phyloP scores from a whole-genome alignment of 2,797 vertebrate genomes.

The Hippoglossus hippoglossus region DNA sequence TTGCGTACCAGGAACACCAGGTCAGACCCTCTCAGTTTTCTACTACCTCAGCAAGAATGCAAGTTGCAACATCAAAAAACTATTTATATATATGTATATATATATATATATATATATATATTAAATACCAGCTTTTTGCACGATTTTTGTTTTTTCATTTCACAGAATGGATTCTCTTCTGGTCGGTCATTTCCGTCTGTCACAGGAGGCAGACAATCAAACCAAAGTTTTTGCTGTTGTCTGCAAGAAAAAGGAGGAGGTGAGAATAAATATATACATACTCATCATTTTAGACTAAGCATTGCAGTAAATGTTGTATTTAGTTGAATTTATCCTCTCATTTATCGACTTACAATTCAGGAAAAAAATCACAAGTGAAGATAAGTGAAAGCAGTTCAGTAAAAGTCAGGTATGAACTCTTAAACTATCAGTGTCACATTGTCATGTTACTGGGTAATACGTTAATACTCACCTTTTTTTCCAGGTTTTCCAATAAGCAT shows the following conservation, averaged over 20 bases:
- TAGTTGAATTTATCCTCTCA: too few species aligned
- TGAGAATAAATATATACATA: slow-evolving; percentile 59
- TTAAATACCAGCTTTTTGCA: too few species aligned
- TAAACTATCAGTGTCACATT: not conserved
- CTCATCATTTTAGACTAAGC: too few species aligned
- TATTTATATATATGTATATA: too few species aligned
- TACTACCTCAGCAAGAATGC: not conserved
- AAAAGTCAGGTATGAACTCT: not conserved
- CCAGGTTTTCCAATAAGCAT: too few species aligned
- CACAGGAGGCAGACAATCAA: slow-evolving; percentile 99
- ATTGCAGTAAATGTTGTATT: too few species aligned
- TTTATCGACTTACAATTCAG: too few species aligned
- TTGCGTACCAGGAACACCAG: slow-evolving; percentile 91
- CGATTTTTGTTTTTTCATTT: slow-evolving; percentile 37
- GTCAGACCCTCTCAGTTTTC: slow-evolving; percentile 66
- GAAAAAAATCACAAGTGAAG: too few species aligned
- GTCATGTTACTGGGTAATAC: too few species aligned
- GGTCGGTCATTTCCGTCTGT: slow-evolving; percentile 95
- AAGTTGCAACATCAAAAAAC: not conserved
- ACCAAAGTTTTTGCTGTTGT: slow-evolving; percentile 99
- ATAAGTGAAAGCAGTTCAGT: too few species aligned
- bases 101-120: too few species aligned
- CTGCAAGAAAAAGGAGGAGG: slow-evolving; percentile 97
- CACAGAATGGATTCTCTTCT: slow-evolving; percentile 93
- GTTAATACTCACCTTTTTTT: too few species aligned